A percentile compares a stretch with the other conserved stretches of the same genome.
Evolutionary conservation across 2,888 invertebrate species (phyloP).

Genomic region (Ceramica pisi): DNA sequence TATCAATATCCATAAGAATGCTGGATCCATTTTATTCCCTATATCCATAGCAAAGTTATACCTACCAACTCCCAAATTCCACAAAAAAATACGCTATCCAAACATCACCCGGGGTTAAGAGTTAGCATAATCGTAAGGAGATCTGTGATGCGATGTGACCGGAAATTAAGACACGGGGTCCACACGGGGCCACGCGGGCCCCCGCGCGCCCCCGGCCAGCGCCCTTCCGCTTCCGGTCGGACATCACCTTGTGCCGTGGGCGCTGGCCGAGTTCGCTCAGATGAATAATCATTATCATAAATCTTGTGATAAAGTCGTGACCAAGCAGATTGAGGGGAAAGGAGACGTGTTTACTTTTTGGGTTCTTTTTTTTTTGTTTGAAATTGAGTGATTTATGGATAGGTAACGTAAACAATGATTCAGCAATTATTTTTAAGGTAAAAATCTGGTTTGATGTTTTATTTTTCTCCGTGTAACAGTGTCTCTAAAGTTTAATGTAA

Average conservation of each 20-base stretch:
- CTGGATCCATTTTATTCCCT: not conserved
- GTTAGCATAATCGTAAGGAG: constrained; percentile 75
- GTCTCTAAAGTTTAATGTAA: too few relatives aligned
- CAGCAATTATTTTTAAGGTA: not conserved
- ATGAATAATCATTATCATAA: constrained; percentile 80
- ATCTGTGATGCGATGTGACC: constrained; percentile 84
- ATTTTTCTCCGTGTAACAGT: too few relatives aligned
- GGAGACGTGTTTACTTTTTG: constrained; percentile 30
- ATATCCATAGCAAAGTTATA: not conserved
- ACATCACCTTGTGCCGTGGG: constrained; percentile 85
- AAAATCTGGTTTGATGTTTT: not conserved
- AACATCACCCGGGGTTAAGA: constrained; percentile 65
- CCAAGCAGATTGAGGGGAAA: constrained; percentile 34
- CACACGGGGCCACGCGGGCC: constrained; percentile 70
- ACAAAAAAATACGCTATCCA: constrained; percentile 52
- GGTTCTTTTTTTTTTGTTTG: constrained; percentile 19
- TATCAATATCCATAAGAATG: not conserved
- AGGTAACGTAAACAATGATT: constrained; percentile 8
- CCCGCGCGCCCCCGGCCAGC: constrained; percentile 67
- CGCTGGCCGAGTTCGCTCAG: constrained; percentile 64
- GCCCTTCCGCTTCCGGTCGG: constrained; percentile 80
- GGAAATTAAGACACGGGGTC: constrained; percentile 87
- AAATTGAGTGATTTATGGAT: constrained; percentile 34
- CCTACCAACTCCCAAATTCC: constrained; percentile 18
- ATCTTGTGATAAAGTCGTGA: constrained; percentile 65